Base-by-base conservation (phyloP, 2,113 vertebrate species). In the Chionomys nivalis region DNA sequence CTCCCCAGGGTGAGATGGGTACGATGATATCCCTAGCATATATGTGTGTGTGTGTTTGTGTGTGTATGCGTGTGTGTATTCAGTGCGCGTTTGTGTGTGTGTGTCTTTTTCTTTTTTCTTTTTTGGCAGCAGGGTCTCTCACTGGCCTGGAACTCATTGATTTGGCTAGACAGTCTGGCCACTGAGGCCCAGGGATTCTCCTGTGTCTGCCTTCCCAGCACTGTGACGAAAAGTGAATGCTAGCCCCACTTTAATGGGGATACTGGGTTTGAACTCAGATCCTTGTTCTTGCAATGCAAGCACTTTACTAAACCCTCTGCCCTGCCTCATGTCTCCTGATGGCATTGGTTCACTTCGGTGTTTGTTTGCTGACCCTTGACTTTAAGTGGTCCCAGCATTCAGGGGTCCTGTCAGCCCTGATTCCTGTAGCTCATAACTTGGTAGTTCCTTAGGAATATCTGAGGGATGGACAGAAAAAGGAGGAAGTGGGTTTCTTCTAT, bases 1-100 rank as follows among this genome's bases (percentile, higher is more conserved):
- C 72, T 11, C 19, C 44, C 82, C 42, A 0, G 0, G 42, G 78
- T 78, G 19, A 58, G 76, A 33, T 24, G n/a, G 81, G 47, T 65
- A 10, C 31, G 3, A 0, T 39, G 72, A 10, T 13, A 9, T 31
- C 44, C 24, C 6, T 0, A 0, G 1, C 23, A 28, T 13, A 0
- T 24, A 2, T 63, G 0, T 24, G 2, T 24, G 36, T 7, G 16
- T 36, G 9, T 55, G 31, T 79, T 9, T 21, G 16, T 79, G 3
- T 6, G 55, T 58, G 19, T 58, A 7, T 58, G 58, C 1, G 5
- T 58, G 19, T 24, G 10, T 81, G 5, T 3, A 5, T 31, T 63
- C 61, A 63, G 11, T 14, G 78, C 36, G 0, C 39, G 36, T 61
- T 5, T 85, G n/a, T 42, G n/a, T 63, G 55, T 61, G 55, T 42